phyloP scores from a whole-genome alignment of 2,797 vertebrate genomes.

The Coracias cyanogaster region DNA sequence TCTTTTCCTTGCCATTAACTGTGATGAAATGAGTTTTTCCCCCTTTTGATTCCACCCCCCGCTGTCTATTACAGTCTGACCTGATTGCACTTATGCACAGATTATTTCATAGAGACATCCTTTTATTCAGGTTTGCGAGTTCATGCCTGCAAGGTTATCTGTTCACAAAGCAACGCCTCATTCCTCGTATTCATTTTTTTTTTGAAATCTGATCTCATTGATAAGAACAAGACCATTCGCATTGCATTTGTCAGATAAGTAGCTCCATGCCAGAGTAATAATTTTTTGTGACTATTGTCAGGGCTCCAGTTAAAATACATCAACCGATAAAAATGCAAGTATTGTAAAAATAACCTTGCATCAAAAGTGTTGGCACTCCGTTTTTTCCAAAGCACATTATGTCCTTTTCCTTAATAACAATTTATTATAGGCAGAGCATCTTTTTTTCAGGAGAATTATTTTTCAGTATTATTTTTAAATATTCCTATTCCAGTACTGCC shows the following conservation, averaged over 20 bases:
- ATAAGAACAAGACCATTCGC: slow-evolving; percentile 75
- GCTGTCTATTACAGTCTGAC: slow-evolving; percentile 80
- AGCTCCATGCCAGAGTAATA: slow-evolving; percentile 68
- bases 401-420: slow-evolving; percentile 28
- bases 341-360: slow-evolving; percentile 80
- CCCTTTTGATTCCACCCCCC: slow-evolving; percentile 79
- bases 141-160: slow-evolving; percentile 83
- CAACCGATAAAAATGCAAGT: slow-evolving; percentile 80
- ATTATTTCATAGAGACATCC: slow-evolving; percentile 81
- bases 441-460: not conserved
- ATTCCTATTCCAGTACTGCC: not conserved
- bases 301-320: slow-evolving; percentile 74
- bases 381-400: slow-evolving; percentile 20
- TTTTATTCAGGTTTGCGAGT: slow-evolving; percentile 79
- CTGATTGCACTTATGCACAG: slow-evolving; percentile 79
- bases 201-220: slow-evolving; percentile 80
- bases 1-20: slow-evolving; percentile 87
- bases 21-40: slow-evolving; percentile 85
- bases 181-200: slow-evolving; percentile 61
- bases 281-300: slow-evolving; percentile 80
- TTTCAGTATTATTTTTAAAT: not conserved
- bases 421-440: not conserved
- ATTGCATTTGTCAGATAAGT: slow-evolving; percentile 80
- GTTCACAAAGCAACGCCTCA: slow-evolving; percentile 73
- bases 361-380: slow-evolving; percentile 37